phyloP scores from a whole-genome alignment of 2,113 vertebrate species.

The Castor canadensis region DNA sequence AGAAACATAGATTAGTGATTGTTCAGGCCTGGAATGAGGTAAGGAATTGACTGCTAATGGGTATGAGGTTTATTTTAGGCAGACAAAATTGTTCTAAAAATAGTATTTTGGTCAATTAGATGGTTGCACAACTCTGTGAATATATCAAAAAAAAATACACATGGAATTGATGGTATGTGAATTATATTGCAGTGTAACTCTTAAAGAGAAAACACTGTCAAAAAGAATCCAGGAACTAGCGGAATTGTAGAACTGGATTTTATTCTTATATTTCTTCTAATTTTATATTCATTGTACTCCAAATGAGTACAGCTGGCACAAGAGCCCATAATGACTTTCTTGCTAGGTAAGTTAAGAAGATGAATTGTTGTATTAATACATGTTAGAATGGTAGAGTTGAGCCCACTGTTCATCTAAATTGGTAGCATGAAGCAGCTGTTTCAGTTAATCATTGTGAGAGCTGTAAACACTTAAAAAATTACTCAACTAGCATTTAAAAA shows the following conservation, averaged over 20 bases:
- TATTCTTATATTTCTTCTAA: slow-evolving; percentile 42
- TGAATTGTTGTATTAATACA: slow-evolving; percentile 14
- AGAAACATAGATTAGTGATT: not conserved
- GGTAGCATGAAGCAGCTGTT: slow-evolving; percentile 50
- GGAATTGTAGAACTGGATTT: not conserved
- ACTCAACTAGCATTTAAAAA: slow-evolving; percentile 1
- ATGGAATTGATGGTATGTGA: not conserved
- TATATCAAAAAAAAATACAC: not conserved
- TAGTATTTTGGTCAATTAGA: slow-evolving; percentile 3
- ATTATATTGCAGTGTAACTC: slow-evolving; percentile 27
- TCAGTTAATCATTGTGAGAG: slow-evolving; percentile 34
- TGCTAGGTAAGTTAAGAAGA: not conserved
- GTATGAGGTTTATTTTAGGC: not conserved
- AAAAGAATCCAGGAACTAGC: not conserved
- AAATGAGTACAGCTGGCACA: not conserved
- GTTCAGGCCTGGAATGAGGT: not conserved
- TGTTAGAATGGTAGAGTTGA: not conserved
- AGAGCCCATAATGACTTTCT: not conserved
- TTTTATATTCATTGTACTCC: not conserved
- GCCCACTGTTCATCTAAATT: slow-evolving; percentile 8
- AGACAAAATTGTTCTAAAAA: slow-evolving; percentile 7
- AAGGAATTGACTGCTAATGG: not conserved
- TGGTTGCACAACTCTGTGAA: not conserved
- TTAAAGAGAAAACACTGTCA: not conserved
- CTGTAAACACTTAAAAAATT: not conserved